Percentiles rank a stretch among this genome's conserved stretches.
phyloP scores from a whole-genome alignment of 2,797 vertebrate species.

The Neopelma chrysocephalum region DNA sequence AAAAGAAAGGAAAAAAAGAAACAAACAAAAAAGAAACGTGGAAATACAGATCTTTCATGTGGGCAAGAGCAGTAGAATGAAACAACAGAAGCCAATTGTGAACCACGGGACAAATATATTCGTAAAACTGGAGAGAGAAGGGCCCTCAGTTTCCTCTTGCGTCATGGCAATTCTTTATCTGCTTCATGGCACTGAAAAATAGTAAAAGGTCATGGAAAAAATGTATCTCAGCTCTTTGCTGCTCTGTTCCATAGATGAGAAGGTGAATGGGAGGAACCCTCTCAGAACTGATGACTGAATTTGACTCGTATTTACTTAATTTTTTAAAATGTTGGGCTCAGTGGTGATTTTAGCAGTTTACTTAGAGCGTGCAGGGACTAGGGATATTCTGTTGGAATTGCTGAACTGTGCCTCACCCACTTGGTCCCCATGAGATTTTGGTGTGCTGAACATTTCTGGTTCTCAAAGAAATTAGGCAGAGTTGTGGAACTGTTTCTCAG shows the following conservation, averaged over 20 bases:
- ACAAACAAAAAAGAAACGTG: not conserved
- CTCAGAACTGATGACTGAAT: not conserved
- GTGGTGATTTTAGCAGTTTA: not conserved
- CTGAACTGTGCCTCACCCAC: not conserved
- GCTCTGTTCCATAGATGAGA: not conserved
- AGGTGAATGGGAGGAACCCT: not conserved
- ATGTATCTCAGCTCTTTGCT: not conserved
- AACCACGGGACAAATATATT: not conserved
- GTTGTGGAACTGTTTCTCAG: not conserved
- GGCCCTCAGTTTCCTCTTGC: not conserved
- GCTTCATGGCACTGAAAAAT: not conserved
- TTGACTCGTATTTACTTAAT: slow-evolving; percentile 19
- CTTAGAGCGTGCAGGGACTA: not conserved
- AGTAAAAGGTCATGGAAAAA: slow-evolving; percentile 29
- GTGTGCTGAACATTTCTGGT: not conserved
- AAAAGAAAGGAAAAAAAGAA: too few species aligned
- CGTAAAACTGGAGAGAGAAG: not conserved
- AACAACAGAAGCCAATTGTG: not conserved
- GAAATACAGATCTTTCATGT: not conserved
- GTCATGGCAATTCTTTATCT: slow-evolving; percentile 28
- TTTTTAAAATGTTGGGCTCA: not conserved
- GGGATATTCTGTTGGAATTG: not conserved
- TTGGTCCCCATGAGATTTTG: not conserved
- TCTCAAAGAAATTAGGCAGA: not conserved
- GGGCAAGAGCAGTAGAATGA: not conserved